A percentile compares a stretch with the other conserved stretches of the same genome.
Evolutionary conservation across 2,888 invertebrate species (phyloP).

Genomic region (Masnerella sp.): DNA sequence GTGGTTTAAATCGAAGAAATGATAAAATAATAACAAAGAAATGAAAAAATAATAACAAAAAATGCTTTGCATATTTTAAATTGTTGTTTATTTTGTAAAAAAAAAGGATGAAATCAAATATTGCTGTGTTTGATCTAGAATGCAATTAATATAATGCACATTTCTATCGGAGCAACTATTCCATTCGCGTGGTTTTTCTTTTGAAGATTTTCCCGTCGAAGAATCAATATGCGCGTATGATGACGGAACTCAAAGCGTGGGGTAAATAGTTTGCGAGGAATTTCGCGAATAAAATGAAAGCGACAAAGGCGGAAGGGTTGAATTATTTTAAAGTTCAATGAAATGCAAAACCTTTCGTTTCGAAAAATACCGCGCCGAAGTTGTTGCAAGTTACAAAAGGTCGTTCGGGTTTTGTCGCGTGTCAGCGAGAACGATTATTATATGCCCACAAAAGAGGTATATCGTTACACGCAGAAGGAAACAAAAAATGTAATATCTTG

Average conservation of each 20-base stretch:
- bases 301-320: too few relatives aligned
- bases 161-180: too few relatives aligned
- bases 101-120: too few relatives aligned
- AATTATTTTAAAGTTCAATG: slow-evolving; percentile 23
- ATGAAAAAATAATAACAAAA: too few relatives aligned
- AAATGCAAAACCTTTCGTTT: slow-evolving; percentile 23
- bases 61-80: too few relatives aligned
- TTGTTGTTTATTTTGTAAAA: too few relatives aligned
- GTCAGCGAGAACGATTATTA: slow-evolving; percentile 36
- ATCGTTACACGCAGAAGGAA: slow-evolving; percentile 28
- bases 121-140: too few relatives aligned
- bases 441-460: slow-evolving; percentile 41
- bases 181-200: background rate
- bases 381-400: slow-evolving; percentile 48
- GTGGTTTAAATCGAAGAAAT: too few relatives aligned
- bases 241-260: slow-evolving; percentile 6
- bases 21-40: too few relatives aligned
- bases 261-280: slow-evolving; percentile 2
- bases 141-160: too few relatives aligned
- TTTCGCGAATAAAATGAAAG: slow-evolving; percentile 16
- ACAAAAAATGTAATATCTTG: slow-evolving; percentile 6
- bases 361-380: slow-evolving; percentile 24
- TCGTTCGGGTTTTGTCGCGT: slow-evolving; percentile 37
- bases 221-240: slow-evolving; percentile 14
- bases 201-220: background rate